A percentile compares a stretch with the other conserved stretches of the same genome.
These are phyloP conservation scores for Elaphurus davidianus DNA, from an alignment of 2,113 vertebrate species.

Conservation along the genomic window DNA sequence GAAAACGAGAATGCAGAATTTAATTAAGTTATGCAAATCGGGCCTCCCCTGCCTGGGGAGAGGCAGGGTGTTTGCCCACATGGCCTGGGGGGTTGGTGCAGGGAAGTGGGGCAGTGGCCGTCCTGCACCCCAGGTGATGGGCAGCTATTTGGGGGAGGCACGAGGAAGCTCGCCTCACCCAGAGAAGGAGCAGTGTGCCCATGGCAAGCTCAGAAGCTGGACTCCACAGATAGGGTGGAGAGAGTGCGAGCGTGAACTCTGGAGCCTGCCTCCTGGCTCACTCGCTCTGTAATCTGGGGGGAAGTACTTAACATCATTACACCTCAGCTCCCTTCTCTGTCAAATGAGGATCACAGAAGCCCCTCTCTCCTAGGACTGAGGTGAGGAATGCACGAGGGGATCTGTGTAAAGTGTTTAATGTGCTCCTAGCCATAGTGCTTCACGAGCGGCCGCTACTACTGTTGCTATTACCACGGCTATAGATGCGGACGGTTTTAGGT, in stretches of 20 bases:
- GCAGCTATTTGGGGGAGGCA: neutral
- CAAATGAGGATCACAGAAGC: neutral
- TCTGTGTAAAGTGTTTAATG: no score
- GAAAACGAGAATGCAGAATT: conserved; percentile 64
- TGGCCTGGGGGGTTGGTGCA: neutral
- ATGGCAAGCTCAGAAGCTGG: neutral
- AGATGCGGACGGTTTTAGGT: neutral
- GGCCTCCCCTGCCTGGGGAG: conserved; percentile 48
- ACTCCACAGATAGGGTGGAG: neutral
- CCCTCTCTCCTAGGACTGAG: neutral
- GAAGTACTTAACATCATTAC: neutral
- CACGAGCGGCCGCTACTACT: neutral
- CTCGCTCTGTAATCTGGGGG: neutral
- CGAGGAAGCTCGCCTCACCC: no score
- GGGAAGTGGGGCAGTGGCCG: neutral
- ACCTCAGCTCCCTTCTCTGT: neutral
- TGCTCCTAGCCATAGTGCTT: neutral
- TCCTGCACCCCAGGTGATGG: neutral
- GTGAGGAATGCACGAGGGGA: neutral
- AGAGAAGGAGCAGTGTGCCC: neutral
- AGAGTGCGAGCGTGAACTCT: neutral
- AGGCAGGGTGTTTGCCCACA: conserved; percentile 61
- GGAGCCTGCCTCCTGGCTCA: neutral
- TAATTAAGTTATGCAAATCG: conserved; percentile 80
- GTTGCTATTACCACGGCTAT: neutral